Conservation (phyloP, 2,888 invertebrate genomes). For the Trichogramma dendrolimi region DNA sequence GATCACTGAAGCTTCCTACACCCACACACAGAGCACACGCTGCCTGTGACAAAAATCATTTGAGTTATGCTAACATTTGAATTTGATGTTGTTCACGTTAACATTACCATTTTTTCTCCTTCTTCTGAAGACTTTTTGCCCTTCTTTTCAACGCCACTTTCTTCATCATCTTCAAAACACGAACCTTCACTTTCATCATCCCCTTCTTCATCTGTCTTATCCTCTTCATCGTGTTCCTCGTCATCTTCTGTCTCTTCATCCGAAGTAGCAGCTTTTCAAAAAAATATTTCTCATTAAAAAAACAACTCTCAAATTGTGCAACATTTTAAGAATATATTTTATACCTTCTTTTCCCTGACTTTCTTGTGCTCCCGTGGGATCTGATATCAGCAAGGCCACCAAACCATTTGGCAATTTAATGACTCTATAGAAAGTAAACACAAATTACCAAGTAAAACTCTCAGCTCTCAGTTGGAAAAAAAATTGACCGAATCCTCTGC, state of each 20-base stretch:
- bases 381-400: slow-evolving; percentile 66
- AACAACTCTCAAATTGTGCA: background rate
- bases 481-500: too few relatives aligned
- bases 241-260: slow-evolving; percentile 23
- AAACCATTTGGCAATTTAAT: slow-evolving; percentile 68
- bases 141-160: slow-evolving; percentile 41
- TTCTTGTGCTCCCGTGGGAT: slow-evolving; percentile 1
- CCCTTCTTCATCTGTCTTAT: slow-evolving; percentile 23
- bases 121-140: slow-evolving; percentile 35
- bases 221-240: slow-evolving; percentile 32
- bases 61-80: slow-evolving; percentile 17
- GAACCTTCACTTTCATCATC: slow-evolving; percentile 22
- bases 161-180: slow-evolving; percentile 30
- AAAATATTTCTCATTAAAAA: background rate
- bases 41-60: slow-evolving; percentile 52
- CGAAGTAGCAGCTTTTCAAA: slow-evolving; percentile 1
- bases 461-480: background rate
- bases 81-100: background rate
- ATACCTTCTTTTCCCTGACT: slow-evolving; percentile 12
- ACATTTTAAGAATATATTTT: background rate
- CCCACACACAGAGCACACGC: slow-evolving; percentile 73
- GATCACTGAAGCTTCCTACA: slow-evolving; percentile 77
- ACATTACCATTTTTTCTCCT: slow-evolving; percentile 46
- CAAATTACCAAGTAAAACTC: slow-evolving; percentile 26
- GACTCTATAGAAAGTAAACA: slow-evolving; percentile 54